Evolutionary conservation across 1,140 invertebrate species (phyloP).

Genomic region (Drosophila ananassae): DNA sequence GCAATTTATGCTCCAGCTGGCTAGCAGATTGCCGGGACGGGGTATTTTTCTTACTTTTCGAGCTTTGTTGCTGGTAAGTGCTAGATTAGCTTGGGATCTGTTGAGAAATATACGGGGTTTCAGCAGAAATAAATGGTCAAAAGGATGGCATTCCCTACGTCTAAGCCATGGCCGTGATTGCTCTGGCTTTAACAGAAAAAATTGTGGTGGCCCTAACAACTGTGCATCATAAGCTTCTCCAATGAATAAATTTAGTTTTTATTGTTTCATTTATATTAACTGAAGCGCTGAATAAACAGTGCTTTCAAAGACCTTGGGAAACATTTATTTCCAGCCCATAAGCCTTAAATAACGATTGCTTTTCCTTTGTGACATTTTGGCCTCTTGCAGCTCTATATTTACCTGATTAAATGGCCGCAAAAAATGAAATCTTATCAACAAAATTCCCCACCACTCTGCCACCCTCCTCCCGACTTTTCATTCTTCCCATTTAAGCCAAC

Average conservation of each 20-base stretch:
- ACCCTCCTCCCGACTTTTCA: not conserved
- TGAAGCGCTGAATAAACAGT: not conserved
- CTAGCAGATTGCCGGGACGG: slow-evolving; percentile 5
- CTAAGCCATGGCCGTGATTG: not conserved
- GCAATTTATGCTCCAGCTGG: slow-evolving; percentile 40
- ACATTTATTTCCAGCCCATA: not conserved
- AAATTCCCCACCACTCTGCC: slow-evolving; percentile 30
- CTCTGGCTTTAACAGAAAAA: not conserved
- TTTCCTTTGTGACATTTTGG: not conserved
- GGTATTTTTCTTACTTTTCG: slow-evolving; percentile 33
- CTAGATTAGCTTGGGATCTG: slow-evolving; percentile 29
- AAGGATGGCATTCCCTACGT: not conserved
- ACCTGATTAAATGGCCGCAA: slow-evolving; percentile 53
- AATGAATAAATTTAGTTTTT: not conserved
- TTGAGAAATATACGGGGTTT: slow-evolving; percentile 7
- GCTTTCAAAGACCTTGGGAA: no score
- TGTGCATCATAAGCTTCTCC: not conserved
- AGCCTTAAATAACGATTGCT: not conserved
- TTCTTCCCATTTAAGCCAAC: slow-evolving; percentile 31
- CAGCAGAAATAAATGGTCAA: slow-evolving; percentile 22
- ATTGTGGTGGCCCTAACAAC: not conserved
- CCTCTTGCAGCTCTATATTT: not conserved
- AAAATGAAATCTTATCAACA: slow-evolving; percentile 36
- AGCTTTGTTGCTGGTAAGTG: slow-evolving; percentile 33
- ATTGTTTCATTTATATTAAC: no score